A percentile compares a stretch with the other conserved stretches of the same genome.
These are phyloP conservation scores for Acrocyrtus sp. DNA, from an alignment of 2,888 invertebrate species.

Conservation along the genomic window DNA sequence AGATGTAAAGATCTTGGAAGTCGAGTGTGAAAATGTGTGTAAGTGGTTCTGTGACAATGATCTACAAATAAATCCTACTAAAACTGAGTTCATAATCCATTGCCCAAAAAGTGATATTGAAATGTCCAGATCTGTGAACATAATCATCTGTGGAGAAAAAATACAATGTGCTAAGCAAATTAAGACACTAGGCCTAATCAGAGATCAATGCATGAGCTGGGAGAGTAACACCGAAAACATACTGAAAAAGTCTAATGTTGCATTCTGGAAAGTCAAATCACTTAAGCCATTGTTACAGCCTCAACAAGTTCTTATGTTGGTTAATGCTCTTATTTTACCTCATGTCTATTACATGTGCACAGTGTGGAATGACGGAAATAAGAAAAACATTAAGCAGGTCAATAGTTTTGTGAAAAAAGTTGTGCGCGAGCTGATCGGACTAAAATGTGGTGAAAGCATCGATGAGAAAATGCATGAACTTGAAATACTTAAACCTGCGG, in stretches of 20 bases:
- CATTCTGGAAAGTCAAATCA: too few relatives aligned
- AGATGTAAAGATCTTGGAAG: neutral
- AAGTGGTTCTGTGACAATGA: constrained; percentile 21
- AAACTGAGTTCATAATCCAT: constrained; percentile 15
- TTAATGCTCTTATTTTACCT: neutral
- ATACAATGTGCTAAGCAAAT: neutral
- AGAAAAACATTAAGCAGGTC: too few relatives aligned
- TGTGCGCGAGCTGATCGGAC: too few relatives aligned
- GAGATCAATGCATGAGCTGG: constrained; percentile 2
- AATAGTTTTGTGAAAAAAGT: too few relatives aligned
- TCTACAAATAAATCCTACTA: constrained; percentile 6
- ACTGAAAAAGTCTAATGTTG: neutral
- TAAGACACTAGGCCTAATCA: constrained; percentile 16
- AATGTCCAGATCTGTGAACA: too few relatives aligned
- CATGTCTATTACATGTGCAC: neutral
- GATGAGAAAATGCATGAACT: too few relatives aligned
- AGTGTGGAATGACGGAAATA: neutral
- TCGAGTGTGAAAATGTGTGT: neutral
- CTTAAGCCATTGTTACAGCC: too few relatives aligned
- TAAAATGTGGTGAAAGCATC: too few relatives aligned
- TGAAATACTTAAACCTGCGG: too few relatives aligned
- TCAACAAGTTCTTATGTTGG: neutral
- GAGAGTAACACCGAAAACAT: too few relatives aligned
- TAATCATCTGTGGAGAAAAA: neutral
- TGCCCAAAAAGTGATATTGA: neutral